Conservation (phyloP, 2,113 vertebrate genomes). For the Oreamnos americanus region DNA sequence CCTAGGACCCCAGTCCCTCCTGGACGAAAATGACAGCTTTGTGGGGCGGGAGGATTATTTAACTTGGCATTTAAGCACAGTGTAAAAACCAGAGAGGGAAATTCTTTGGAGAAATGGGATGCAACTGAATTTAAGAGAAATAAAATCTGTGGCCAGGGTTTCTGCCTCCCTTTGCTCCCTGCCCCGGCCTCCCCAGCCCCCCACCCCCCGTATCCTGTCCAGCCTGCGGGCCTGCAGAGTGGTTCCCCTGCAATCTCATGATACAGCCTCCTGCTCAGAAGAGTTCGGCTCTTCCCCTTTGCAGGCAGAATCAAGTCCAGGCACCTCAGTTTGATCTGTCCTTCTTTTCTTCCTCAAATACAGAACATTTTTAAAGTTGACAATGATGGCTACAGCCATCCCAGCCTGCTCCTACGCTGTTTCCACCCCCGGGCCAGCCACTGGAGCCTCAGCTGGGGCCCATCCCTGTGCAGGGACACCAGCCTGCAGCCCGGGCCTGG, state of each 20-base stretch:
- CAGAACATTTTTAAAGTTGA: background rate
- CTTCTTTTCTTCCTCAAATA: background rate
- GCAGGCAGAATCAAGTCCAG: background rate
- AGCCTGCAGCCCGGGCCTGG: too few species aligned
- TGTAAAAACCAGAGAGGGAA: background rate
- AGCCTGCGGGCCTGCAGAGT: background rate
- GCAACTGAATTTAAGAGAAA: background rate
- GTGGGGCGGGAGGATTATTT: background rate
- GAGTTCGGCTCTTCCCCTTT: accelerated
- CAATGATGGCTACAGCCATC: accelerated
- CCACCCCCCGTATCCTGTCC: accelerated
- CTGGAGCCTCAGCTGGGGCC: background rate
- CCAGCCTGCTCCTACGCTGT: background rate
- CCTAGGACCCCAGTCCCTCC: background rate
- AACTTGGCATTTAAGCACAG: background rate
- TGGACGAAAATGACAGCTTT: background rate
- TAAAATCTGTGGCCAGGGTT: background rate
- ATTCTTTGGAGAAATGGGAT: background rate
- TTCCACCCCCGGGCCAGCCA: accelerated
- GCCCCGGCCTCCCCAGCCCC: background rate
- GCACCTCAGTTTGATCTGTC: background rate
- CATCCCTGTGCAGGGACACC: background rate
- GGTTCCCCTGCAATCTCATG: accelerated
- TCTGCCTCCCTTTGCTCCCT: background rate
- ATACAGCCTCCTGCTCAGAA: background rate